A percentile compares a stretch with the other conserved stretches of the same genome.
Conservation (phyloP, 2,797 vertebrate species). For the Champsocephalus gunnari region DNA sequence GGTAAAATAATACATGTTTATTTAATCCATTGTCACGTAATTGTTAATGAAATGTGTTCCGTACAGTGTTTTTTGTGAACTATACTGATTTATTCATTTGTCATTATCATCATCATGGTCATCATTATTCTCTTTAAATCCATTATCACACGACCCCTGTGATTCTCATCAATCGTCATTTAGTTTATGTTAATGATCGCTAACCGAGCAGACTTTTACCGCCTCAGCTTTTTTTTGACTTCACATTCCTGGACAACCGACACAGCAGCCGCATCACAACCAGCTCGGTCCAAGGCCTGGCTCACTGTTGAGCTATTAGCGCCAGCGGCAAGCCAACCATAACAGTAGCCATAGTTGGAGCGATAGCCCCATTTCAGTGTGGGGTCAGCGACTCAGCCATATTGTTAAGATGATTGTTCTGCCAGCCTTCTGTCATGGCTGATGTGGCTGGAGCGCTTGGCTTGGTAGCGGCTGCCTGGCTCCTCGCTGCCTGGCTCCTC, state of each 20-base stretch:
- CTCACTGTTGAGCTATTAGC: conserved; percentile 73
- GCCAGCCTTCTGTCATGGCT: conserved; percentile 87
- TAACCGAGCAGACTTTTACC: conserved; percentile 25
- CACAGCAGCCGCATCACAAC: conserved; percentile 47
- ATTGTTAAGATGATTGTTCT: conserved; percentile 88
- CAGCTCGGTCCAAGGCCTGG: conserved; percentile 70
- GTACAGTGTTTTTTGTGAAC: neutral
- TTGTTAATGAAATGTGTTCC: neutral
- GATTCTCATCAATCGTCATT: conserved; percentile 34
- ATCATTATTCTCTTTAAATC: neutral
- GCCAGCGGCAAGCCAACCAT: conserved; percentile 75
- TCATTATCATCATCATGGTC: neutral
- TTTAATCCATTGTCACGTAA: neutral
- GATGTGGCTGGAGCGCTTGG: conserved; percentile 84
- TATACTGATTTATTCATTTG: neutral
- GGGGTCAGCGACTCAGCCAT: conserved; percentile 85
- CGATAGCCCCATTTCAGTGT: conserved; percentile 74
- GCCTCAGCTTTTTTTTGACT: conserved; percentile 42
- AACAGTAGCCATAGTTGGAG: conserved; percentile 75
- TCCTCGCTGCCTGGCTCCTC: conserved; percentile 75
- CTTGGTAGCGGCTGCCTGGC: conserved; percentile 76
- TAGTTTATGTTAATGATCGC: conserved; percentile 34
- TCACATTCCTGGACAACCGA: conserved; percentile 77
- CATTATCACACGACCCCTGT: neutral
- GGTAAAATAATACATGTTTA: neutral